Evolutionary conservation across 2,113 vertebrate genomes (phyloP).

Genomic region (Pardalotus punctatus): DNA sequence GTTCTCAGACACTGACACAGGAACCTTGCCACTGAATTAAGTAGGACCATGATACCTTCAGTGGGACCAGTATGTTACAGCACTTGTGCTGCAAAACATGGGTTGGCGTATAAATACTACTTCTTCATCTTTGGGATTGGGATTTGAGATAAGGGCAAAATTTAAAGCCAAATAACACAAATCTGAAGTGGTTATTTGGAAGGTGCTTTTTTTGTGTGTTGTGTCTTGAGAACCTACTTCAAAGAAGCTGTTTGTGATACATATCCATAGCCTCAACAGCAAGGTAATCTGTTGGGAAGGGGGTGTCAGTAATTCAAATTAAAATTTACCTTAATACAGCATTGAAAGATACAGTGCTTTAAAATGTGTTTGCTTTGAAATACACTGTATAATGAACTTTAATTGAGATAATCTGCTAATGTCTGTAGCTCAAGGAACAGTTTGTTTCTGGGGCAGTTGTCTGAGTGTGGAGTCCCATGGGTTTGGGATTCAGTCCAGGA

Average conservation of each 20-base stretch:
- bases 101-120: background rate
- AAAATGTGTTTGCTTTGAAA: background rate
- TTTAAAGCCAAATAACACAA: background rate
- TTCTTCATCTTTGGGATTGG: background rate
- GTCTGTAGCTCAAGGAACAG: background rate
- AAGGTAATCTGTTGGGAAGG: background rate
- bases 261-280: background rate
- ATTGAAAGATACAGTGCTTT: background rate
- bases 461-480: accelerated
- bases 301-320: background rate
- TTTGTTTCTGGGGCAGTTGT: background rate
- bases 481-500: background rate
- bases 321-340: background rate
- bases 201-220: background rate
- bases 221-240: background rate
- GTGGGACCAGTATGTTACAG: background rate
- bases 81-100: background rate
- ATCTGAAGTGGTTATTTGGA: background rate
- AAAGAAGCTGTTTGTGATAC: background rate
- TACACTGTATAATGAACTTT: background rate
- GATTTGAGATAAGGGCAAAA: background rate
- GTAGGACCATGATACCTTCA: background rate
- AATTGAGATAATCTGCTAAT: background rate
- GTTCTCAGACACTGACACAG: background rate
- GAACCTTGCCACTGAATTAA: slow-evolving; percentile 14